Evolutionary conservation across 2,797 vertebrate genomes (phyloP).

Genomic region (Arnoldichthys spilopterus): DNA sequence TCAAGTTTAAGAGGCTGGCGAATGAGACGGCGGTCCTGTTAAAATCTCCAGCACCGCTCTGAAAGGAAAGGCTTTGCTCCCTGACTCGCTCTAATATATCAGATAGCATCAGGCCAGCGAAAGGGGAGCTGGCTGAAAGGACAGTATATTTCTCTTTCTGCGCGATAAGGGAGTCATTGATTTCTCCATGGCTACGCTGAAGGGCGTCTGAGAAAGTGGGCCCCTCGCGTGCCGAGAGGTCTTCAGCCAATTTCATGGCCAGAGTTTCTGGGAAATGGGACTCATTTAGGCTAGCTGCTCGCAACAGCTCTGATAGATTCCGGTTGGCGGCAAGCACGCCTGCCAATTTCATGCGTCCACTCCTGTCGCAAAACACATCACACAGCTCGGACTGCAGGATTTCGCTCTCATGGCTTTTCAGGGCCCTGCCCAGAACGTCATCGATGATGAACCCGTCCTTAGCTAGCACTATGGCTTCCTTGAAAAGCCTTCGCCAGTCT

Average conservation of each 20-base stretch:
- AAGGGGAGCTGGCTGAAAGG: slow-evolving; percentile 51
- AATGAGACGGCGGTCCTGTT: slow-evolving; percentile 37
- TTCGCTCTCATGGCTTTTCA: slow-evolving; percentile 56
- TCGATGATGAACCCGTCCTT: slow-evolving; percentile 71
- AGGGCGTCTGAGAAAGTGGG: slow-evolving; percentile 54
- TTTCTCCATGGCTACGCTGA: slow-evolving; percentile 55
- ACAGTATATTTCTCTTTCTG: slow-evolving; percentile 58
- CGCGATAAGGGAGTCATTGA: slow-evolving; percentile 60
- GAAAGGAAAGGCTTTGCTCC: slow-evolving; percentile 52
- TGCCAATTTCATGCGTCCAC: slow-evolving; percentile 42
- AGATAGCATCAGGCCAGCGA: slow-evolving; percentile 56
- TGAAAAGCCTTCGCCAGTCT: slow-evolving; percentile 66
- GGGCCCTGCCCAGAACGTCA: slow-evolving; percentile 63
- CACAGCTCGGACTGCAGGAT: slow-evolving; percentile 60
- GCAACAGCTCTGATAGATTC: slow-evolving; percentile 62
- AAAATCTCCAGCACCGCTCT: slow-evolving; percentile 39
- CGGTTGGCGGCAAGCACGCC: slow-evolving; percentile 57
- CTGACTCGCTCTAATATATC: slow-evolving; percentile 56
- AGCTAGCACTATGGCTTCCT: slow-evolving; percentile 58
- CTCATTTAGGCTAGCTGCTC: slow-evolving; percentile 45
- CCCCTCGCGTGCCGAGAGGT: slow-evolving; percentile 57
- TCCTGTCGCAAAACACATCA: slow-evolving; percentile 61
- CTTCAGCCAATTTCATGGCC: slow-evolving; percentile 59
- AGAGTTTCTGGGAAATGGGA: slow-evolving; percentile 58
- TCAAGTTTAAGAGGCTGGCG: slow-evolving; percentile 52